Conservation (phyloP, 2,797 vertebrate species). For the Carduelis carduelis region DNA sequence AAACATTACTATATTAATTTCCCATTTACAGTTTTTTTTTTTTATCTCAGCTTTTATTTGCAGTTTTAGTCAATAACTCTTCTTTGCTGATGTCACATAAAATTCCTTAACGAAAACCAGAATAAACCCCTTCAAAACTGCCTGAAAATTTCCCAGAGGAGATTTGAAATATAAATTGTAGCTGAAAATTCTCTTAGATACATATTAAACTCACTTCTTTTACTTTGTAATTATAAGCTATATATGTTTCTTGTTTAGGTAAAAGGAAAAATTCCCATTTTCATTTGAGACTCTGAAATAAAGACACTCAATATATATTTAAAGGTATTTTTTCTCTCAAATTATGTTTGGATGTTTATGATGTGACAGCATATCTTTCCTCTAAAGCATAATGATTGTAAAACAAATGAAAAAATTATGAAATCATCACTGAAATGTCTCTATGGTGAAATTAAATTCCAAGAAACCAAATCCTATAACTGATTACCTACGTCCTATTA, state of each 20-base stretch:
- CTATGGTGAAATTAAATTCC: background rate
- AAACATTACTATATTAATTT: background rate
- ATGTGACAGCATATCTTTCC: background rate
- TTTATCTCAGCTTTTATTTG: background rate
- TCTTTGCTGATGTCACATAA: background rate
- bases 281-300: slow-evolving; percentile 15
- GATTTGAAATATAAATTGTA: slow-evolving; percentile 5
- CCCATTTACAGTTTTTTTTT: background rate
- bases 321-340: background rate
- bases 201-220: background rate
- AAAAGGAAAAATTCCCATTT: background rate
- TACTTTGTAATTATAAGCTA: slow-evolving; percentile 9
- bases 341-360: background rate
- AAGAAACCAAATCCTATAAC: background rate
- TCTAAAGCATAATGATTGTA: background rate
- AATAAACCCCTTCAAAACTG: background rate
- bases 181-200: background rate
- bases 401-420: background rate
- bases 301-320: background rate
- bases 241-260: background rate
- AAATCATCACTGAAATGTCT: background rate
- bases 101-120: background rate
- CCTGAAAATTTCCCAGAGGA: background rate
- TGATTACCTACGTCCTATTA: rapidly evolving
- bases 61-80: background rate